phyloP scores from a whole-genome alignment of 1,140 invertebrate species.

The Bombyx mandarina region DNA sequence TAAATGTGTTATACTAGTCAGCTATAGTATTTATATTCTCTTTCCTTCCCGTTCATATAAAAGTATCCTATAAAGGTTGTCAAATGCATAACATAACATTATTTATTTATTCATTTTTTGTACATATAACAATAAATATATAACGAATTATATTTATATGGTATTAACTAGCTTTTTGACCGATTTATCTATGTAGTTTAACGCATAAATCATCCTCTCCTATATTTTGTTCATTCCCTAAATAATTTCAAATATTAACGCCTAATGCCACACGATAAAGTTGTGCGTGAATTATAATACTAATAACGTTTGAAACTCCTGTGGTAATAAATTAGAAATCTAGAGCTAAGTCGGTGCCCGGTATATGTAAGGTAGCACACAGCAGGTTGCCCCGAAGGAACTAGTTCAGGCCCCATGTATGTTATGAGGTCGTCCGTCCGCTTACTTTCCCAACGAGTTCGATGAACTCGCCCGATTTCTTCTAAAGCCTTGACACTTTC shows the following conservation, averaged over 20 bases:
- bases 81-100: slow-evolving; percentile 22
- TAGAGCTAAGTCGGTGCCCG: slow-evolving; percentile 22
- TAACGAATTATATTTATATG: slow-evolving; percentile 35
- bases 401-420: slow-evolving; percentile 50
- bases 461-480: slow-evolving; percentile 61
- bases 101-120: slow-evolving; percentile 21
- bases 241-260: too few relatives aligned
- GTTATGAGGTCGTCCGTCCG: slow-evolving; percentile 54
- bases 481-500: slow-evolving; percentile 67
- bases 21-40: slow-evolving; percentile 48
- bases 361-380: slow-evolving; percentile 11
- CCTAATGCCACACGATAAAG: too few relatives aligned
- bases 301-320: too few relatives aligned
- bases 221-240: background rate
- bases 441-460: slow-evolving; percentile 62
- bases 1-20: slow-evolving; percentile 59
- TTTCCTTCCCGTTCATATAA: slow-evolving; percentile 28
- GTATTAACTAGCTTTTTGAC: slow-evolving; percentile 65
- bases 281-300: too few relatives aligned
- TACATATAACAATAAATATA: slow-evolving; percentile 13
- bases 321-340: slow-evolving; percentile 16
- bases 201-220: slow-evolving; percentile 47
- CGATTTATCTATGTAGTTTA: slow-evolving; percentile 62
- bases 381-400: slow-evolving; percentile 36
- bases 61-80: slow-evolving; percentile 18